Conservation (phyloP, 2,113 vertebrate genomes). For the Pluvianellus socialis region DNA sequence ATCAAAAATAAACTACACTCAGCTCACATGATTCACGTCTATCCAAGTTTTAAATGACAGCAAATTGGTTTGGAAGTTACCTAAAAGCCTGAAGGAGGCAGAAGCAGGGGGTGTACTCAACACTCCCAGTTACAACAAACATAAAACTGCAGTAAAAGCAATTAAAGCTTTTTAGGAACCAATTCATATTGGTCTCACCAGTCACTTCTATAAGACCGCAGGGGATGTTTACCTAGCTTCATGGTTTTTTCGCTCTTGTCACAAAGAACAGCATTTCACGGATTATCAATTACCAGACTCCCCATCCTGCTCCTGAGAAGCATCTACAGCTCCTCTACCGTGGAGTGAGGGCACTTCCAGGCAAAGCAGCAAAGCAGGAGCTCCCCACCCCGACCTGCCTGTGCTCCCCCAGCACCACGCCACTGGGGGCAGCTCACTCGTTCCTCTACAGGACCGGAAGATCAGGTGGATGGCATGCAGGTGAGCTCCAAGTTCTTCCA, state of each 20-base stretch:
- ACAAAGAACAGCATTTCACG: neutral
- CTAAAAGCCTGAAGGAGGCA: neutral
- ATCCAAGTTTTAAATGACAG: neutral
- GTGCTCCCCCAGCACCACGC: rapidly evolving
- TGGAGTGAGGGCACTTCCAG: neutral
- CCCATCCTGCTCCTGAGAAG: neutral
- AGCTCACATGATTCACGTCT: neutral
- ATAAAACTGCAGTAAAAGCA: neutral
- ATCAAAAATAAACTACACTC: neutral
- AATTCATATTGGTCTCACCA: neutral
- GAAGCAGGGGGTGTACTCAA: neutral
- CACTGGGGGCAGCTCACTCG: rapidly evolving
- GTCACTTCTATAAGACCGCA: neutral
- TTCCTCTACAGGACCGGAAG: neutral
- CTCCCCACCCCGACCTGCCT: neutral
- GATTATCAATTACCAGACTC: neutral
- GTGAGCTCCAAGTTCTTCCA: neutral
- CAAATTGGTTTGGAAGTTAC: neutral
- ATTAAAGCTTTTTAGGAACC: neutral
- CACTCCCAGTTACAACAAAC: neutral
- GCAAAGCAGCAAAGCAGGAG: neutral
- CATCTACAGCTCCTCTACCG: neutral
- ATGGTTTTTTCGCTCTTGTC: neutral
- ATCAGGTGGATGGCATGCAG: neutral
- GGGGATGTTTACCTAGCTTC: neutral